These are phyloP conservation scores for Henricia sp. DNA, from an alignment of 53 echinoderm and acorn worm genomes.

Conservation along the genomic window DNA sequence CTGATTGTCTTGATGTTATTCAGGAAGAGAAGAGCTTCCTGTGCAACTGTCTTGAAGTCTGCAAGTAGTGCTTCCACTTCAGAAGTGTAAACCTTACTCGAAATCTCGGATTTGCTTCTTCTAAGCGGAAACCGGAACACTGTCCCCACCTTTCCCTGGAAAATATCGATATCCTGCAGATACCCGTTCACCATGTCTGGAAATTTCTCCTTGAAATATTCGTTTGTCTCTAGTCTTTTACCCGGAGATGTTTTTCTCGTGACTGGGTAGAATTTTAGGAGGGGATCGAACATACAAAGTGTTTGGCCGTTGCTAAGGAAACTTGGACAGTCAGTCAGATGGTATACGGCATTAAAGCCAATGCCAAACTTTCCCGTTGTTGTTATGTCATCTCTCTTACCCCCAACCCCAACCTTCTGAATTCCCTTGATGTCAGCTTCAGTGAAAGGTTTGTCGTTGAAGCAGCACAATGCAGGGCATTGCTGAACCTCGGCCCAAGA, in stretches of 20 bases:
- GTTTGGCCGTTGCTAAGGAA: slow-evolving; percentile 73
- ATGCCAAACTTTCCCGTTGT: slow-evolving; percentile 70
- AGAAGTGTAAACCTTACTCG: not conserved
- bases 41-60: slow-evolving; percentile 14
- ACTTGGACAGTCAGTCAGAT: slow-evolving; percentile 89
- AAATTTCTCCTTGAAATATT: slow-evolving; percentile 19
- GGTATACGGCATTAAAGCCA: slow-evolving; percentile 90
- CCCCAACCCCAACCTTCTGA: too few species aligned
- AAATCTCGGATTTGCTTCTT: slow-evolving; percentile 9
- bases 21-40: slow-evolving; percentile 76
- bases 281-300: slow-evolving; percentile 85
- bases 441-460: slow-evolving; percentile 80
- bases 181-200: slow-evolving; percentile 62
- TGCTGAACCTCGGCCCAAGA: slow-evolving; percentile 44
- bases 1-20: slow-evolving; percentile 75
- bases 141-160: slow-evolving; percentile 20
- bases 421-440: slow-evolving; percentile 86
- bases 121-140: slow-evolving; percentile 64
- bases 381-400: slow-evolving; percentile 65
- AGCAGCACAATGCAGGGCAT: slow-evolving; percentile 76
- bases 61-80: not conserved
- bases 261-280: slow-evolving; percentile 56
- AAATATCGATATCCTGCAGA: slow-evolving; percentile 18
- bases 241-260: slow-evolving; percentile 62
- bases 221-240: slow-evolving; percentile 1